phyloP scores from a whole-genome alignment of 2,113 vertebrate species.

The Vulpes lagopus region DNA sequence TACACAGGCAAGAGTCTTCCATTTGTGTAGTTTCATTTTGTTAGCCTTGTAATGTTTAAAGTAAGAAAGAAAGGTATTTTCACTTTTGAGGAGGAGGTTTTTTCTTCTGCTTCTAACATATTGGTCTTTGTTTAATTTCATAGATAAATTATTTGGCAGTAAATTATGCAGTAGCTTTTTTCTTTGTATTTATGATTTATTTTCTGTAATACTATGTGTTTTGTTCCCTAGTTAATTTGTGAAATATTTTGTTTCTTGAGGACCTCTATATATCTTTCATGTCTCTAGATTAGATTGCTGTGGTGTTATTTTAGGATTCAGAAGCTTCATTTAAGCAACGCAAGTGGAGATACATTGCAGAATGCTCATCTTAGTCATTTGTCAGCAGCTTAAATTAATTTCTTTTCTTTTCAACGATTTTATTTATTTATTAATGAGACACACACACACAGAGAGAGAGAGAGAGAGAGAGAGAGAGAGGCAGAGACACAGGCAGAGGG shows the following conservation, averaged over 20 bases:
- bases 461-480: too few relatives aligned
- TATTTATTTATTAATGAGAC: too few relatives aligned
- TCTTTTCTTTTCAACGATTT: too few relatives aligned
- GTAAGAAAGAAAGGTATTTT: constrained; percentile 41
- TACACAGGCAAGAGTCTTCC: constrained; percentile 24
- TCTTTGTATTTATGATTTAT: constrained; percentile 76
- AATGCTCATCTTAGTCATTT: neutral
- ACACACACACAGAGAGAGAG: too few relatives aligned
- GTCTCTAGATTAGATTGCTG: neutral
- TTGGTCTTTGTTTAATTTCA: constrained; percentile 70
- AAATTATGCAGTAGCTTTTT: constrained; percentile 47
- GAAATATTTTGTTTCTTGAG: neutral
- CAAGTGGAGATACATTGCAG: neutral
- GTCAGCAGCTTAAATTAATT: too few relatives aligned
- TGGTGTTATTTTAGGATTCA: neutral
- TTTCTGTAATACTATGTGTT: constrained; percentile 58
- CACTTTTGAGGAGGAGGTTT: constrained; percentile 37
- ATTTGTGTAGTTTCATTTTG: constrained; percentile 33
- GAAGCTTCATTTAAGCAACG: neutral
- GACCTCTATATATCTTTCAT: neutral
- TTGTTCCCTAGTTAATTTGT: neutral
- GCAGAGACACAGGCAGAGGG: too few relatives aligned
- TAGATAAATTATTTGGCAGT: constrained; percentile 39
- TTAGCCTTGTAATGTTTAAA: constrained; percentile 52
- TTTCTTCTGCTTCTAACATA: constrained; percentile 42